A percentile compares a stretch with the other conserved stretches of the same genome.
phyloP scores from a whole-genome alignment of 1,140 invertebrate genomes.

The Steinernema feltiae region DNA sequence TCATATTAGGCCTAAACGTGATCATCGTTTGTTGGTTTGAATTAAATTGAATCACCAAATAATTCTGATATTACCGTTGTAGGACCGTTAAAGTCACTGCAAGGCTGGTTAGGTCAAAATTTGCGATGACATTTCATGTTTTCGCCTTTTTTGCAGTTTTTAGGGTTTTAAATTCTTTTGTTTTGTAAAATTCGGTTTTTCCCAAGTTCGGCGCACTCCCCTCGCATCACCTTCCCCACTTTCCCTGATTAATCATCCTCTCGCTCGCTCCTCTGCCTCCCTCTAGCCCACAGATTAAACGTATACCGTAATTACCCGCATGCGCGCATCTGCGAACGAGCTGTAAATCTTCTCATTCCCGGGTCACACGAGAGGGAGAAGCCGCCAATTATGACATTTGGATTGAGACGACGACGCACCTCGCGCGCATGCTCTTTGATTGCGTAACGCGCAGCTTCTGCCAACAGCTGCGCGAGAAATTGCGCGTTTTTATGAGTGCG shows the following conservation, averaged over 20 bases:
- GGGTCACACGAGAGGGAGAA: not conserved
- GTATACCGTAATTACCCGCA: not conserved
- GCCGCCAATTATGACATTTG: conserved; percentile 15
- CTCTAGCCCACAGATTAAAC: not conserved
- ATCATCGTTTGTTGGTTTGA: too few species aligned
- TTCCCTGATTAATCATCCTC: not conserved
- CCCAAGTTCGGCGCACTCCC: too few species aligned
- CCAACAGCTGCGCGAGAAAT: conserved; percentile 9
- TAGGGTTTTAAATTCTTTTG: too few species aligned
- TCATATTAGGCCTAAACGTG: too few species aligned
- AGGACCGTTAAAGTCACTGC: not conserved
- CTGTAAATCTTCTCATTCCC: not conserved
- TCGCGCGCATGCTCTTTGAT: not conserved
- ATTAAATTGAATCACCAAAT: too few species aligned
- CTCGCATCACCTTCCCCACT: too few species aligned
- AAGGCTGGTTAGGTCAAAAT: too few species aligned
- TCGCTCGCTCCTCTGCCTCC: not conserved
- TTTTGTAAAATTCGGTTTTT: too few species aligned
- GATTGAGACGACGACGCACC: not conserved
- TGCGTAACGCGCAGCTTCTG: conserved; percentile 8
- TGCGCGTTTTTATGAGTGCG: conserved; percentile 6
- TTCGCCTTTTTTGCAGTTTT: too few species aligned
- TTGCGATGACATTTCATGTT: too few species aligned
- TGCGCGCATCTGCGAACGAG: not conserved
- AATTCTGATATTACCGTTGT: too few species aligned